Conservation (phyloP, 2,113 vertebrate genomes). For the Henicopernis longicauda region DNA sequence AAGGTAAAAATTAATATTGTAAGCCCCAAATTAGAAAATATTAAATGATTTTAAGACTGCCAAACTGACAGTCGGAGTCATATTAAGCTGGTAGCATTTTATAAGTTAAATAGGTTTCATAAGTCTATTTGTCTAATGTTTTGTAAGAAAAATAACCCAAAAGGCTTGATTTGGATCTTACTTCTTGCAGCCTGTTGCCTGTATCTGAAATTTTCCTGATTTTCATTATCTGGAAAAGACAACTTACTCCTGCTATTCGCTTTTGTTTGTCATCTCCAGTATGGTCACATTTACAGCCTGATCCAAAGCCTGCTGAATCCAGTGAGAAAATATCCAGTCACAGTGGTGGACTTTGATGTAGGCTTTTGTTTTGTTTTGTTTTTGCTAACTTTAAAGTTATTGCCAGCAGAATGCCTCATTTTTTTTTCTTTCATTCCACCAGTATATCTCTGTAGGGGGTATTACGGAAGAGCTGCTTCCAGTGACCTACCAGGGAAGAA, state of each 20-base stretch:
- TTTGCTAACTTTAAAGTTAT: neutral
- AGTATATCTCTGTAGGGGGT: neutral
- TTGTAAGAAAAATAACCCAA: neutral
- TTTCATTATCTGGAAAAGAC: neutral
- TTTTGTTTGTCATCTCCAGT: neutral
- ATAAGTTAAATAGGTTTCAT: neutral
- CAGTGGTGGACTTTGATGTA: neutral
- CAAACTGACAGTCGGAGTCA: neutral
- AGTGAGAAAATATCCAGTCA: neutral
- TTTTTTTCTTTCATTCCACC: neutral
- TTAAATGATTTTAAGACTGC: neutral
- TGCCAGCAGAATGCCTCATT: neutral
- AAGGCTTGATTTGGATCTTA: neutral
- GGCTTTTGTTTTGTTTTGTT: neutral
- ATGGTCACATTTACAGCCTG: neutral
- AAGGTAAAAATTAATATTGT: neutral
- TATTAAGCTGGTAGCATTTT: neutral
- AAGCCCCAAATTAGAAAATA: neutral
- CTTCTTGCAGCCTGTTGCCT: neutral
- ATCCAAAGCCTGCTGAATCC: neutral
- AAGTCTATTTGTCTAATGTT: neutral
- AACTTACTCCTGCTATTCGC: neutral
- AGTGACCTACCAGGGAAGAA: neutral
- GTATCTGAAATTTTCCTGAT: neutral
- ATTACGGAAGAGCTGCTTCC: neutral